These are phyloP conservation scores for Ormyrus rosae DNA, from an alignment of 2,888 invertebrate species.

Conservation along the genomic window DNA sequence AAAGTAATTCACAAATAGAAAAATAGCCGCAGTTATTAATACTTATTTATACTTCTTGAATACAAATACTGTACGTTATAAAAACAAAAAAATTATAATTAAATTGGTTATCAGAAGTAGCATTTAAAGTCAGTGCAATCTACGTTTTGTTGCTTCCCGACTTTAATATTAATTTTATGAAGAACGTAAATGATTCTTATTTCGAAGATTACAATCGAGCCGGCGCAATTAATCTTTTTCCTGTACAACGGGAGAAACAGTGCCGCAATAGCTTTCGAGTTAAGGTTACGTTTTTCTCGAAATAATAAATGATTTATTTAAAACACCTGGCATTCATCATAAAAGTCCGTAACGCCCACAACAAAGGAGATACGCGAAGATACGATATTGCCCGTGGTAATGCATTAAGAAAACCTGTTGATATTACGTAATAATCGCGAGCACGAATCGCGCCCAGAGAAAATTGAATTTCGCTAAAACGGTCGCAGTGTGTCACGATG, in stretches of 20 bases:
- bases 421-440: slow-evolving; percentile 44
- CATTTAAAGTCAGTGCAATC: slow-evolving; percentile 15
- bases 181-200: slow-evolving; percentile 50
- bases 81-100: slow-evolving; percentile 26
- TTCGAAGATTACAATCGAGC: slow-evolving; percentile 46
- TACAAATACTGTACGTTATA: background rate
- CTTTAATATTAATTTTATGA: slow-evolving; percentile 38
- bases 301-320: slow-evolving; percentile 54
- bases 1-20: too few relatives aligned
- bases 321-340: slow-evolving; percentile 52
- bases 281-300: slow-evolving; percentile 31
- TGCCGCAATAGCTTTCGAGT: slow-evolving; percentile 34
- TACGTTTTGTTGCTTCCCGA: background rate
- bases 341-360: slow-evolving; percentile 46
- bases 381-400: slow-evolving; percentile 39
- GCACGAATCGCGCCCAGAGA: slow-evolving; percentile 19
- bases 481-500: slow-evolving; percentile 35
- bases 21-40: background rate
- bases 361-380: slow-evolving; percentile 37
- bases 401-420: slow-evolving; percentile 48
- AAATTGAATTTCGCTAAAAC: slow-evolving; percentile 48
- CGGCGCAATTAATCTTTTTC: slow-evolving; percentile 45
- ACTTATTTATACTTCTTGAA: background rate
- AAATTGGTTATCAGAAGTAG: slow-evolving; percentile 30
- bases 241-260: slow-evolving; percentile 38